Conservation (phyloP, 2,888 invertebrate genomes). For the Dione juno region DNA sequence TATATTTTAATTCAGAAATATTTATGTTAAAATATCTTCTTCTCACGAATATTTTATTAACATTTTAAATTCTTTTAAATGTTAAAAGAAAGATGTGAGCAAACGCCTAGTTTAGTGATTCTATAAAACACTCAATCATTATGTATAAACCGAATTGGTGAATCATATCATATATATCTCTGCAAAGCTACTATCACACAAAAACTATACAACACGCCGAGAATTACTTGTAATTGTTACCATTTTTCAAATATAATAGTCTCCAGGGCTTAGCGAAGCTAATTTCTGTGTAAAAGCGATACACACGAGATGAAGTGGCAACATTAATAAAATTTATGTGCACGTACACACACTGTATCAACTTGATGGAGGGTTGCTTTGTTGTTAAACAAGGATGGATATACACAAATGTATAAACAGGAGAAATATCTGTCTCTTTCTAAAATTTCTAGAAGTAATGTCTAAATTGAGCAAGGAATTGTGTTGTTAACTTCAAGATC, state of each 20-base stretch:
- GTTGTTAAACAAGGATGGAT: conserved; percentile 30
- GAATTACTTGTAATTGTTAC: conserved; percentile 41
- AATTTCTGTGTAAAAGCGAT: conserved; percentile 69
- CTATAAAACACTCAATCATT: too few relatives aligned
- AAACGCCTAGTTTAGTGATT: too few relatives aligned
- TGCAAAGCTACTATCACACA: background rate
- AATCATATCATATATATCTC: conserved; percentile 3
- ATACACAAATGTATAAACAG: conserved; percentile 16
- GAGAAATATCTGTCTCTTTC: conserved; percentile 11
- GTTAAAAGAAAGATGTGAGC: too few relatives aligned
- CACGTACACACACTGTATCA: conserved; percentile 53
- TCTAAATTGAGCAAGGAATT: conserved; percentile 24
- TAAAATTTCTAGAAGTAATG: conserved; percentile 20
- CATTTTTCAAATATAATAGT: conserved; percentile 65
- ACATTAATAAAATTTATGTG: conserved; percentile 69
- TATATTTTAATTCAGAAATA: too few relatives aligned
- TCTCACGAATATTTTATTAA: too few relatives aligned
- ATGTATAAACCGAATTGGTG: background rate
- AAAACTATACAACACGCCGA: conserved; percentile 16
- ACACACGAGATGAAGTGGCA: conserved; percentile 60
- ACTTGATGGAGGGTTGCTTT: conserved; percentile 41
- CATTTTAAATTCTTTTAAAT: too few relatives aligned
- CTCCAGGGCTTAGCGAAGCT: conserved; percentile 50
- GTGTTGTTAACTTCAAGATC: conserved; percentile 17
- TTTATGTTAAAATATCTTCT: too few relatives aligned